These are phyloP conservation scores for Muscidifurax raptorellus DNA, from an alignment of 1,140 invertebrate genomes.

Conservation along the genomic window DNA sequence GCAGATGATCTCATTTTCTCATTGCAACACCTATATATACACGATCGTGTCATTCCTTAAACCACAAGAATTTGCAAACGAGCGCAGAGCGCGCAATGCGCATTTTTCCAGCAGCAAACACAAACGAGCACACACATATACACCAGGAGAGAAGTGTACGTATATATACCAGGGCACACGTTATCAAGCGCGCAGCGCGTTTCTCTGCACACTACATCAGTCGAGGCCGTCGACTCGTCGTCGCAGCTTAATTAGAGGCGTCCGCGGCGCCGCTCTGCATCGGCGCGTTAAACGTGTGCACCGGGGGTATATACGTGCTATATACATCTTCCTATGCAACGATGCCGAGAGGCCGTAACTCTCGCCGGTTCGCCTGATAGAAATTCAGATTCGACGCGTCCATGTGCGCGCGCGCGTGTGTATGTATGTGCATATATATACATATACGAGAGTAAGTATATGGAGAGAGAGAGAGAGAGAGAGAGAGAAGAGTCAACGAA, in stretches of 20 bases:
- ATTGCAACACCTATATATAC: no score
- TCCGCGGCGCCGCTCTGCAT: neutral
- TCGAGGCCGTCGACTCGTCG: slow-evolving; percentile 1
- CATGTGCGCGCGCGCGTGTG: neutral
- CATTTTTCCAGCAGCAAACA: neutral
- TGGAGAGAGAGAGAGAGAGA: neutral
- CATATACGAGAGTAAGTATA: no score
- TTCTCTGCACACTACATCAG: neutral
- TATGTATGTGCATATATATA: neutral
- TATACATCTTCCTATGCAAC: neutral
- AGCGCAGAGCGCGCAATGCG: neutral
- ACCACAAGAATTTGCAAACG: no score
- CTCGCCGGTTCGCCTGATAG: neutral
- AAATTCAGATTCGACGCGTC: slow-evolving; percentile 13
- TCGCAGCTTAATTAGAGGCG: slow-evolving; percentile 16
- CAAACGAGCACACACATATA: neutral
- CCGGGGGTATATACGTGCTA: neutral
- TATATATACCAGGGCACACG: neutral
- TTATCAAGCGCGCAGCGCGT: neutral
- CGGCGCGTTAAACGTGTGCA: neutral
- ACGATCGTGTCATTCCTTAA: no score
- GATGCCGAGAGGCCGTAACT: neutral
- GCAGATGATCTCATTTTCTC: no score
- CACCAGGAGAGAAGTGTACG: neutral
- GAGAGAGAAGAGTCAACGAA: slow-evolving; percentile 4